phyloP scores from a whole-genome alignment of 53 echinoderm and acorn worm species.

The Hippasteria phrygiana region DNA sequence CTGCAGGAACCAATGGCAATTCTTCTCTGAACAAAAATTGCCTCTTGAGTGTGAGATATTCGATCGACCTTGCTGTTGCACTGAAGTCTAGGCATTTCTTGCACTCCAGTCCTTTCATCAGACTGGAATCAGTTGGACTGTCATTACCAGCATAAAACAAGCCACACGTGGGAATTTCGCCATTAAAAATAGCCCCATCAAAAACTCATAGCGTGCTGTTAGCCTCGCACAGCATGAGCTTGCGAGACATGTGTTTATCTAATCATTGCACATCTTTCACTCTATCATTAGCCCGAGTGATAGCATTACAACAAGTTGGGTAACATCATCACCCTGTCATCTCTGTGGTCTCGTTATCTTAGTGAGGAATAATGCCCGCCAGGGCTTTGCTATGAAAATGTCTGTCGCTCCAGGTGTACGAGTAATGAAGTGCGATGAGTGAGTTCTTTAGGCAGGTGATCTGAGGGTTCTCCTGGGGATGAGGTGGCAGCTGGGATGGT shows the following conservation, averaged over 20 bases:
- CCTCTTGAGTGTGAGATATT: too few species aligned
- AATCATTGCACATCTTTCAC: constrained; percentile 39
- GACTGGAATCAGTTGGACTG: background rate
- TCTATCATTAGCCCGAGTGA: background rate
- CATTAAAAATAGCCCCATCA: background rate
- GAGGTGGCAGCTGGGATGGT: background rate
- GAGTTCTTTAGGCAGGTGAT: background rate
- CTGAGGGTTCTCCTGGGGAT: background rate
- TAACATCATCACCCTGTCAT: constrained; percentile 4
- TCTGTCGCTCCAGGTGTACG: background rate
- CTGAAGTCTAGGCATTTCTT: background rate
- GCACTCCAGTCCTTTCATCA: background rate
- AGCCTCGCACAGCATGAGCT: background rate
- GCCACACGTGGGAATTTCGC: background rate
- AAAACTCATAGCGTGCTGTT: background rate
- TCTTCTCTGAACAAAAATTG: too few species aligned
- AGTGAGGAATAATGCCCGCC: background rate
- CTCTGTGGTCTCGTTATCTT: background rate
- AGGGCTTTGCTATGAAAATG: background rate
- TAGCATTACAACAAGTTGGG: constrained; percentile 3
- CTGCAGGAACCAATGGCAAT: too few species aligned
- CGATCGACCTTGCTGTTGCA: background rate
- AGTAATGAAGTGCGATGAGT: constrained; percentile 12
- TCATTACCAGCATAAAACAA: background rate
- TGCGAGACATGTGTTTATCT: constrained; percentile 18